Percentiles rank a stretch among this genome's conserved stretches.
These are phyloP conservation scores for Rhincodon typus DNA, from an alignment of 2,797 vertebrate species.

Conservation along the genomic window DNA sequence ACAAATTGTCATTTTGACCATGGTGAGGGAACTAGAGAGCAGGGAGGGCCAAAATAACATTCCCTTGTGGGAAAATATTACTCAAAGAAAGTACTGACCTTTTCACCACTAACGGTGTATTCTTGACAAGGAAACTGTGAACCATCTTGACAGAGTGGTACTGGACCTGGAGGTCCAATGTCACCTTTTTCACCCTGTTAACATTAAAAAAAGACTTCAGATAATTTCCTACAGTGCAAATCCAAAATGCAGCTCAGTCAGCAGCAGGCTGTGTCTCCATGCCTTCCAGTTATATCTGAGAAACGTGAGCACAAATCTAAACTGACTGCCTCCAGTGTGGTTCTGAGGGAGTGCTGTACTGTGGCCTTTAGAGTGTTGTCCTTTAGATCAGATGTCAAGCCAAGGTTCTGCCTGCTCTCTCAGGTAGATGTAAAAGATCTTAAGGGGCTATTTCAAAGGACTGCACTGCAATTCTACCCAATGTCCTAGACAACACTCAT, in stretches of 20 bases:
- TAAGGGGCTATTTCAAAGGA: not conserved
- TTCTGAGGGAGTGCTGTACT: not conserved
- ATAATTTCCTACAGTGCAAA: not conserved
- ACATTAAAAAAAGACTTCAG: not conserved
- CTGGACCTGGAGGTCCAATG: not conserved
- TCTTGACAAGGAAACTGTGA: not conserved
- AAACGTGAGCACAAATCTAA: not conserved
- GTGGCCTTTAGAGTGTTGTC: no score
- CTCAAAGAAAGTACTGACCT: not conserved
- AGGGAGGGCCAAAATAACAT: not conserved
- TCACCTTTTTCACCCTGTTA: conserved; percentile 23
- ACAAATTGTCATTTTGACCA: not conserved
- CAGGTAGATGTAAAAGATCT: not conserved
- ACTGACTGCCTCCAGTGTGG: not conserved
- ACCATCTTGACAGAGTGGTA: not conserved
- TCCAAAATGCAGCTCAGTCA: not conserved
- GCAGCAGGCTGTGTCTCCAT: not conserved
- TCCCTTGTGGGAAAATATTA: not conserved
- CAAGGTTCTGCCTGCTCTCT: not conserved
- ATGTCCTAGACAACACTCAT: not conserved
- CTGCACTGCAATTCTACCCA: not conserved
- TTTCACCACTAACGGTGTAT: not conserved
- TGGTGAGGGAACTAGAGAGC: not conserved
- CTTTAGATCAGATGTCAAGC: not conserved
- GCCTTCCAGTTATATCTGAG: not conserved